These are phyloP conservation scores for Metopia argyrocephala DNA, from an alignment of 2,888 invertebrate species.

Conservation along the genomic window DNA sequence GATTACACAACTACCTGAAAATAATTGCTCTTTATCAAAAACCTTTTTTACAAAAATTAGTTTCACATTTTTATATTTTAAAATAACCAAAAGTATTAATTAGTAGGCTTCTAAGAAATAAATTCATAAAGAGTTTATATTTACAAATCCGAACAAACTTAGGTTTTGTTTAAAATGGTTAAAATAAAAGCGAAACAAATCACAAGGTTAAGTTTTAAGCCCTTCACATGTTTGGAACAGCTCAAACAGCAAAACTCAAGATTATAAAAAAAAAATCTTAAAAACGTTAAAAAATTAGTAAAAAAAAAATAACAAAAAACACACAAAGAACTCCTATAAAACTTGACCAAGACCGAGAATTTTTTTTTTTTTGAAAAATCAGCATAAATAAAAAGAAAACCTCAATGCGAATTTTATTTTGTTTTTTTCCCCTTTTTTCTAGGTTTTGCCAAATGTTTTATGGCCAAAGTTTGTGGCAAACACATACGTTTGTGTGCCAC, in stretches of 20 bases:
- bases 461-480: constrained; percentile 43
- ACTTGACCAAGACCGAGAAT: constrained; percentile 65
- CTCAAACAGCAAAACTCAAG: not conserved
- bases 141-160: no score
- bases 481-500: constrained; percentile 39
- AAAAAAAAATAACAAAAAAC: constrained; percentile 2
- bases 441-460: not conserved
- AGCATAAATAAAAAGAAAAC: constrained; percentile 2
- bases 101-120: no score
- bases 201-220: constrained; percentile 52
- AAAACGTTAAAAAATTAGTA: not conserved
- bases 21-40: no score
- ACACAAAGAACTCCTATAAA: constrained; percentile 23
- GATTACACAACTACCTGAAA: no score
- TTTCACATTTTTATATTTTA: no score
- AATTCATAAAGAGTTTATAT: no score
- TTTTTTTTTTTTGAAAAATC: constrained; percentile 26
- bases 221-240: not conserved
- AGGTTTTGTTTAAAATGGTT: no score
- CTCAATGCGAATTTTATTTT: not conserved
- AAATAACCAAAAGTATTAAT: no score
- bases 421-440: not conserved
- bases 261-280: not conserved
- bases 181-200: constrained; percentile 48
- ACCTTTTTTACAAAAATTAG: no score